phyloP scores from a whole-genome alignment of 1,140 invertebrate genomes.

The Heliconius eleuchia region DNA sequence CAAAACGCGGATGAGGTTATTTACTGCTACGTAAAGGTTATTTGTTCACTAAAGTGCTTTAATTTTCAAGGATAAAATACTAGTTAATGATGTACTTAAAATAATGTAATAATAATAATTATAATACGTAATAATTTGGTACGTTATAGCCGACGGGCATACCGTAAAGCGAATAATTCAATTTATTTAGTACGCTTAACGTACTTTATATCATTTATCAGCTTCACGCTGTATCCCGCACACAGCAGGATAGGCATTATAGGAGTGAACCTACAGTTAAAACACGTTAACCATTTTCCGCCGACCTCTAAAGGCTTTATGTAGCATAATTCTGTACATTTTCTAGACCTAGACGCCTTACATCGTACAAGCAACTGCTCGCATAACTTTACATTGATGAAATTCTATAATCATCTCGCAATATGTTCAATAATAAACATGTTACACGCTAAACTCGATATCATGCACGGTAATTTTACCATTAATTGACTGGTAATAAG shows the following conservation, averaged over 20 bases:
- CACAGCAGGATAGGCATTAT: no score
- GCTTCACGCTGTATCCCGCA: no score
- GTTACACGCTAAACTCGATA: constrained; percentile 4
- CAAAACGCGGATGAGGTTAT: no score
- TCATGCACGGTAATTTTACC: constrained; percentile 15
- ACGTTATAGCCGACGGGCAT: not conserved
- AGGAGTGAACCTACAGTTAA: no score
- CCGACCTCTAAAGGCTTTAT: not conserved
- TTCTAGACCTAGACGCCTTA: not conserved
- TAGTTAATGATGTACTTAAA: not conserved
- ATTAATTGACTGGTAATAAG: constrained; percentile 13
- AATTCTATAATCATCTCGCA: constrained; percentile 30
- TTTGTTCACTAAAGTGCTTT: no score
- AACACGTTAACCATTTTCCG: no score
- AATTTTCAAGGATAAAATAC: not conserved
- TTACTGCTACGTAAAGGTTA: no score
- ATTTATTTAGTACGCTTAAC: not conserved
- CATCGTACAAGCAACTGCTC: not conserved
- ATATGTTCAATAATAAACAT: constrained; percentile 15
- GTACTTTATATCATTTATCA: not conserved
- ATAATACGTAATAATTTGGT: not conserved
- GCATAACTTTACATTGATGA: constrained; percentile 15
- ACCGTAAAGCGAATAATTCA: not conserved
- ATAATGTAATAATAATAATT: not conserved
- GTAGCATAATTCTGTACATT: not conserved